Base-by-base conservation (phyloP, 2,113 vertebrate genomes). In the Tautogolabrus adspersus region DNA sequence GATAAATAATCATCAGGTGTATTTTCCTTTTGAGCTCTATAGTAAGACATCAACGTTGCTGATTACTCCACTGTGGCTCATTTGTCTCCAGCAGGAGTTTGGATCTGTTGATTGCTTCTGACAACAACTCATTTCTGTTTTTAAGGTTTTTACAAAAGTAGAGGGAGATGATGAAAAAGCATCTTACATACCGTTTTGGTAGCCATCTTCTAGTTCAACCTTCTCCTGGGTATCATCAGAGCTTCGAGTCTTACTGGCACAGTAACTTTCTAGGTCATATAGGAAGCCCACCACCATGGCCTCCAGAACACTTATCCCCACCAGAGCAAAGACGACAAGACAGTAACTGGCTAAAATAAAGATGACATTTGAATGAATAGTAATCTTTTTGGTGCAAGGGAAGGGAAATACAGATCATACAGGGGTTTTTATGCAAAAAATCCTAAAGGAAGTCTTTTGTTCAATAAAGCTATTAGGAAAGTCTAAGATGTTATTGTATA, bases 251-350 rank as follows among this genome's bases (percentile, higher is more conserved):
- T 56, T 18, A 3, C 65, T 8, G 0, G 1, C 8, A 8, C 19
- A 74, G 0, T 5, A 34, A 22, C 6, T 10, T 2, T 90, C 84
- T 0, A 93, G 22, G 10, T 82, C 58, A 0, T 55, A 6, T 2
- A 94, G 61, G 83, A 93, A 91, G 75, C 86, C 12, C 3, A 95
- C 68, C 59, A 95, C 52, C 68, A 94, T 93, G 79, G 91, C 83
- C 82, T 95, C 95, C 2, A 95, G 67, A 19, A 93, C 79, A 5
- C 94, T 94, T 21, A 93, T 12, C 65, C 94, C 87, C 90, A 95
- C 94, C 65, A 95, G 59, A 61, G 83, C 71, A 66, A 96, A 95
- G 66, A 94, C 77, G 0, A 69, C 79, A 0, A 89, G 37, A 63
- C 94, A 94, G 88, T 94, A 95, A 0, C 15, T 38, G 40, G 94